A percentile compares a stretch with the other conserved stretches of the same genome.
These are phyloP conservation scores for Chinchilla lanigera DNA, from an alignment of 2,113 vertebrate genomes.

Conservation along the genomic window DNA sequence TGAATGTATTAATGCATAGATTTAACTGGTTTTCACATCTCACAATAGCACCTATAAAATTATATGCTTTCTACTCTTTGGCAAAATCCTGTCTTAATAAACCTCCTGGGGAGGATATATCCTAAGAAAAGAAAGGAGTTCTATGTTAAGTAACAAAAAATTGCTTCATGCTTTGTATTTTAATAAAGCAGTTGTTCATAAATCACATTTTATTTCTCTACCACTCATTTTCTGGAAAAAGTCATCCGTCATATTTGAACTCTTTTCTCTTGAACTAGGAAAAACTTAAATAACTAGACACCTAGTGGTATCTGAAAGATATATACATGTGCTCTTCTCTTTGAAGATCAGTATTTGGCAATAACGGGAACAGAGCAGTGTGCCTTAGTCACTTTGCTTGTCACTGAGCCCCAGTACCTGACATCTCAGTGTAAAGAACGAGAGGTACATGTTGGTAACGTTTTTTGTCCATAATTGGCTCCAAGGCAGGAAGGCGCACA, in stretches of 20 bases:
- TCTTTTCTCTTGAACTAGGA: background rate
- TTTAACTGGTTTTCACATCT: conserved; percentile 44
- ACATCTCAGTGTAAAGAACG: background rate
- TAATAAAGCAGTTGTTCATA: background rate
- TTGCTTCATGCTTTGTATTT: background rate
- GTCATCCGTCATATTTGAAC: background rate
- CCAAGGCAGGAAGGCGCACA: background rate
- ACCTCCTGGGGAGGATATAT: background rate
- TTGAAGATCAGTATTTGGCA: background rate
- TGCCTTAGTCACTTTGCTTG: background rate
- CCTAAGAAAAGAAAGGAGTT: conserved; percentile 12
- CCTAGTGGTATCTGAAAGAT: background rate
- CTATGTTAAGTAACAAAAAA: background rate
- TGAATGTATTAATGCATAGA: background rate
- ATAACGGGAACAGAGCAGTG: background rate
- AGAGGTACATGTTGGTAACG: background rate
- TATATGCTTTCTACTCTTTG: conserved; percentile 39
- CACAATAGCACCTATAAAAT: background rate
- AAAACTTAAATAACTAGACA: background rate
- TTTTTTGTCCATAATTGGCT: background rate
- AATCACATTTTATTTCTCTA: background rate
- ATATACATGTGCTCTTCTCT: background rate
- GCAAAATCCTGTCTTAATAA: background rate
- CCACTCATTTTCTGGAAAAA: conserved; percentile 14
- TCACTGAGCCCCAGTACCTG: background rate